phyloP scores from a whole-genome alignment of 1,140 invertebrate genomes.

The Trichonephila clavata region DNA sequence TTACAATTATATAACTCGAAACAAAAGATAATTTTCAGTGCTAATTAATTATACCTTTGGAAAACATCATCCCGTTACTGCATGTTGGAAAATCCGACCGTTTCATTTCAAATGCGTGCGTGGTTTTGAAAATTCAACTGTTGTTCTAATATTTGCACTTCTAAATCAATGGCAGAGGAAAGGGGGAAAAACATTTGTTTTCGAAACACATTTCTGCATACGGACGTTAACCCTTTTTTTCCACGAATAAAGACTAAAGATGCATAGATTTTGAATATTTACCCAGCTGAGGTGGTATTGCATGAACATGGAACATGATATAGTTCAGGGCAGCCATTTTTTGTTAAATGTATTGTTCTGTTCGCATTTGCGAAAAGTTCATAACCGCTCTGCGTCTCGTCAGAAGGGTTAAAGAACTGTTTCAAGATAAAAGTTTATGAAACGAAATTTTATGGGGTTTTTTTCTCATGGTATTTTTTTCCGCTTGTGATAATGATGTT shows the following conservation, averaged over 20 bases:
- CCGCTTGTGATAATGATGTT: slow-evolving; percentile 6
- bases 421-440: slow-evolving; percentile 12
- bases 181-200: slow-evolving; percentile 7
- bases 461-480: not conserved
- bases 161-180: not conserved
- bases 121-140: slow-evolving; percentile 6
- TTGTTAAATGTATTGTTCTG: slow-evolving; percentile 22
- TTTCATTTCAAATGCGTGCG: not conserved
- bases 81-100: not conserved
- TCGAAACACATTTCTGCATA: slow-evolving; percentile 19
- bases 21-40: not conserved
- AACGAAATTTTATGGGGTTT: not conserved
- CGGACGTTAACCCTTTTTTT: slow-evolving; percentile 58
- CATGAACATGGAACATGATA: not conserved
- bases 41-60: not conserved
- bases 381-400: slow-evolving; percentile 28
- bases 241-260: not conserved
- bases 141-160: slow-evolving; percentile 42
- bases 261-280: slow-evolving; percentile 41
- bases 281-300: slow-evolving; percentile 13
- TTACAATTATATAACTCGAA: not conserved
- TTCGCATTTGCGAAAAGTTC: slow-evolving; percentile 10
- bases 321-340: slow-evolving; percentile 27
- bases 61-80: not conserved
- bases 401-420: slow-evolving; percentile 55